These are phyloP conservation scores for Anolis apletophallus DNA, from an alignment of 2,797 vertebrate species.

Conservation along the genomic window DNA sequence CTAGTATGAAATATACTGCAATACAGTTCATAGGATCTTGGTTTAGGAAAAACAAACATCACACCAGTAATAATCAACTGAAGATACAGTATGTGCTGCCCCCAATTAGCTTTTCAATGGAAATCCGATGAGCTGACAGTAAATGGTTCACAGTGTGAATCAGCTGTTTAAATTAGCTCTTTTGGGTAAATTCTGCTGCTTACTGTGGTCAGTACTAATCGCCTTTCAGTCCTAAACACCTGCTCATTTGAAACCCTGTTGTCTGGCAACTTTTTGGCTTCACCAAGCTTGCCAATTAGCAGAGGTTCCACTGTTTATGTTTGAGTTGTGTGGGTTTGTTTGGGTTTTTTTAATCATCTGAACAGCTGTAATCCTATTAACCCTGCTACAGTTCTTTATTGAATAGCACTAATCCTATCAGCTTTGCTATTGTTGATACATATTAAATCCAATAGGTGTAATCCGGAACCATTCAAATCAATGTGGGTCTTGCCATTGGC, in stretches of 20 bases:
- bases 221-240: constrained; percentile 27
- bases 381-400: constrained; percentile 10
- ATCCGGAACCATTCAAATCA: constrained; percentile 11
- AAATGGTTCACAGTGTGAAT: constrained; percentile 26
- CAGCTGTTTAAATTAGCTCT: constrained; percentile 28
- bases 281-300: constrained; percentile 23
- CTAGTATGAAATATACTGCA: neutral
- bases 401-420: constrained; percentile 28
- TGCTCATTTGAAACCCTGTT: constrained; percentile 29
- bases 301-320: neutral
- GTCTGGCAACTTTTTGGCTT: constrained; percentile 19
- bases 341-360: neutral
- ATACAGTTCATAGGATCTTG: neutral
- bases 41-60: neutral
- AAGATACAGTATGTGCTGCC: constrained; percentile 16
- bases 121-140: constrained; percentile 17
- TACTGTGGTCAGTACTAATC: constrained; percentile 25
- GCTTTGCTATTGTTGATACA: constrained; percentile 25
- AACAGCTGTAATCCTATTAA: constrained; percentile 27
- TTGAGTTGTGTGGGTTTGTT: neutral
- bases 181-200: constrained; percentile 17
- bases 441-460: constrained; percentile 34
- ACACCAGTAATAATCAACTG: constrained; percentile 1
- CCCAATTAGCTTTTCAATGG: constrained; percentile 1
- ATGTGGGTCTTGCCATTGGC: neutral